A percentile compares a stretch with the other conserved stretches of the same genome.
phyloP scores from a whole-genome alignment of 2,797 vertebrate species.

The Takifugu ocellatus region DNA sequence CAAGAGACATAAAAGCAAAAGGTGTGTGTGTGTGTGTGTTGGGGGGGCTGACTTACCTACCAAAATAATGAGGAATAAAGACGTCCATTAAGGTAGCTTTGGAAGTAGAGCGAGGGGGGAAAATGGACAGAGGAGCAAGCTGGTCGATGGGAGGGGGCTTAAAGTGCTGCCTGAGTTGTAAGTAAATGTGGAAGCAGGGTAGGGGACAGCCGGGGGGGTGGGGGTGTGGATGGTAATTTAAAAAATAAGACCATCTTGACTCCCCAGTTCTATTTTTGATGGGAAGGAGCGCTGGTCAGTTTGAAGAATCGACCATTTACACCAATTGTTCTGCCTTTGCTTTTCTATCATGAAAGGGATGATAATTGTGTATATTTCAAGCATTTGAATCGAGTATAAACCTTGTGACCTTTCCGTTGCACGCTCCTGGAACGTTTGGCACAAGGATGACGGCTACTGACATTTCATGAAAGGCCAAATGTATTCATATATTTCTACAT shows the following conservation, averaged over 20 bases:
- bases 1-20: constrained; percentile 16
- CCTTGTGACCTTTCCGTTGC: constrained; percentile 5
- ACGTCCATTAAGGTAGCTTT: constrained; percentile 22
- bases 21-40: background rate
- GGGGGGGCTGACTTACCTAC: constrained; percentile 10
- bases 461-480: constrained; percentile 36
- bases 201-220: too few species aligned
- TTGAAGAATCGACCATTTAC: too few species aligned
- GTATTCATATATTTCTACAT: background rate
- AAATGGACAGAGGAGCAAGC: constrained; percentile 4
- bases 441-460: constrained; percentile 10
- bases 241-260: too few species aligned
- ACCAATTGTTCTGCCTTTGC: too few species aligned
- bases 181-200: too few species aligned
- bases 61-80: constrained; percentile 24
- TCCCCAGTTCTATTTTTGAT: too few species aligned
- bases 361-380: background rate
- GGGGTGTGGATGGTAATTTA: too few species aligned
- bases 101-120: constrained; percentile 9
- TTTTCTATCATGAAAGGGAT: too few species aligned
- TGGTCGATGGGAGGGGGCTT: too few species aligned
- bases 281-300: too few species aligned
- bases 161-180: too few species aligned
- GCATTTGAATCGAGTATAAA: background rate
- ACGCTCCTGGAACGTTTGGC: constrained; percentile 12